Conservation (phyloP, 2,113 vertebrate genomes). For the Origma solitaria region DNA sequence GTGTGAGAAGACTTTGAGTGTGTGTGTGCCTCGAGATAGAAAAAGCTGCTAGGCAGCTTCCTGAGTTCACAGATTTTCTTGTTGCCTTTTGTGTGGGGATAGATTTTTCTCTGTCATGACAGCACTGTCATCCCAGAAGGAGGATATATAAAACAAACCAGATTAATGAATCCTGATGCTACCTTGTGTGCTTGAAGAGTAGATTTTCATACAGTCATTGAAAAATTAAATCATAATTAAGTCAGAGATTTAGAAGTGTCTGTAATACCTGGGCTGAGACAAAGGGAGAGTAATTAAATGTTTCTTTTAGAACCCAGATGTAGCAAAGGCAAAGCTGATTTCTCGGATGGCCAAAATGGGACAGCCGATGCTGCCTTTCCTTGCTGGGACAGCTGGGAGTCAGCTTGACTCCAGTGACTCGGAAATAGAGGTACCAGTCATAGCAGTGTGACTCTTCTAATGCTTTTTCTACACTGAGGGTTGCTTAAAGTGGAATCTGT, state of each 20-base stretch:
- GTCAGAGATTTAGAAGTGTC: neutral
- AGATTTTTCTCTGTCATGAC: neutral
- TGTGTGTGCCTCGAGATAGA: neutral
- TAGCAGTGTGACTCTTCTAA: neutral
- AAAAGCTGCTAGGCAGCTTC: neutral
- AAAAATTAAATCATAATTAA: neutral
- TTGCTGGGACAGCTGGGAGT: conserved; percentile 70
- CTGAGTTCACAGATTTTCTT: neutral
- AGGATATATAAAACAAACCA: neutral
- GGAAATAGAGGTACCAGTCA: conserved; percentile 82
- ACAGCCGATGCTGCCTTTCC: conserved; percentile 93
- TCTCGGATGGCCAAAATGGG: conserved; percentile 99
- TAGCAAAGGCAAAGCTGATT: conserved; percentile 93
- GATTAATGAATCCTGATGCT: neutral
- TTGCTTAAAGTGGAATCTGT: neutral
- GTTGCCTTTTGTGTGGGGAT: neutral
- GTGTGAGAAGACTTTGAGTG: neutral
- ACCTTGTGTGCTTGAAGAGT: neutral
- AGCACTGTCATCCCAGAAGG: neutral
- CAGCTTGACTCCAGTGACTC: conserved; percentile 93
- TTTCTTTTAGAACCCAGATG: conserved; percentile 84
- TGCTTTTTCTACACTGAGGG: neutral
- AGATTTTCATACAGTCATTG: neutral
- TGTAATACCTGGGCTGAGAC: neutral
- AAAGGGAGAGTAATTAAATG: neutral